A percentile compares a stretch with the other conserved stretches of the same genome.
Evolutionary conservation across 2,888 invertebrate genomes (phyloP).

Genomic region (Microctonus hyperodae): DNA sequence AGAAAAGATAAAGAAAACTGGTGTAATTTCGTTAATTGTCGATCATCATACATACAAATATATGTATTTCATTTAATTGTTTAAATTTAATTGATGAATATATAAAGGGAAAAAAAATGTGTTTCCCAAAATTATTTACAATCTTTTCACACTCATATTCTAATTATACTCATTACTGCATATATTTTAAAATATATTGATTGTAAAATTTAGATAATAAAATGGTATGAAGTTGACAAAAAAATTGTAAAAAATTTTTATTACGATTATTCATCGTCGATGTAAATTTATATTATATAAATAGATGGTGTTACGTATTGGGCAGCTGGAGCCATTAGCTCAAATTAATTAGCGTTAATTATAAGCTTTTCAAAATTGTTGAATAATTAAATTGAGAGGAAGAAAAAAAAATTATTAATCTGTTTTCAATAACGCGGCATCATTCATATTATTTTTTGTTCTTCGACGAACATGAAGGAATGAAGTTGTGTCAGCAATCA

Average conservation of each 20-base stretch:
- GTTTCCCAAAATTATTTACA: neutral
- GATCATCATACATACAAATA: neutral
- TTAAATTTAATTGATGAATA: neutral
- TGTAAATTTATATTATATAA: neutral
- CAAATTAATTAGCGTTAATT: neutral
- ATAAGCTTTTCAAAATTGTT: neutral
- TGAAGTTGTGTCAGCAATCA: conserved; percentile 4
- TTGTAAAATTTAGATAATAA: neutral
- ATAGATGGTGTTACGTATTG: neutral
- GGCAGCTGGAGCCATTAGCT: neutral
- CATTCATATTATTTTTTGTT: neutral
- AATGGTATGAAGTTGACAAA: neutral
- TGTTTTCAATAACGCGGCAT: too few species aligned
- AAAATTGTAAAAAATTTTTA: neutral
- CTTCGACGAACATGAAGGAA: conserved; percentile 2
- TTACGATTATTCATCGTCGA: neutral
- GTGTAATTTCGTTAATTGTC: neutral
- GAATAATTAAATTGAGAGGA: too few species aligned
- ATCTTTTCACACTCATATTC: conserved; percentile 5
- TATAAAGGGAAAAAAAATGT: neutral
- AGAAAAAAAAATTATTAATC: neutral
- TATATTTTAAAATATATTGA: neutral
- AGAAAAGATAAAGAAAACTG: conserved; percentile 14
- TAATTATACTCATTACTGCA: neutral
- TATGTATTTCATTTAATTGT: neutral